Base-by-base conservation (phyloP, 2,888 invertebrate genomes). In the Spodoptera picta region DNA sequence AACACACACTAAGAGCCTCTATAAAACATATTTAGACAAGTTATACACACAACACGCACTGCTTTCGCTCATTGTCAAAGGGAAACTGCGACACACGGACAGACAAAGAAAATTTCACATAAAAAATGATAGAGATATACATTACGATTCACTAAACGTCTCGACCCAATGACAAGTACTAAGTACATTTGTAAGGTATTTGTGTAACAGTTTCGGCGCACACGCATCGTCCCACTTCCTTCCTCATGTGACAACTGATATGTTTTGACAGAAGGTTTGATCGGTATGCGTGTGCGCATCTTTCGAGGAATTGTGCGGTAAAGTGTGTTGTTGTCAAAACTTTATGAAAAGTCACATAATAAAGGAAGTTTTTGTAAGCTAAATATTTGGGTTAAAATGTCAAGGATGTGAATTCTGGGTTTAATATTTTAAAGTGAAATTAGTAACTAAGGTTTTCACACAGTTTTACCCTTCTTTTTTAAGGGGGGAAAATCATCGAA, bases 201-300 rank as follows among this genome's bases (percentile, higher is more conserved):
- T 60, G 60, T 61, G 60, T 61, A 70, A 58, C 57, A 60, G 60
- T 65, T 65, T 53, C 64, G 51, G 71, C 75, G 73, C 58, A 54
- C 71, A 59, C 73, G 75, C 73, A 75, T 53, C 52, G 75, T 42
- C 71, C 72, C 43, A 73, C 75, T 75, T 73, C 27, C 44, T 71
- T 70, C 71, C 71, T 61, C 56, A 52, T 47, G 3, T 56, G 43
- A n/a, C 71, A 65, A 55, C 46, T 51, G 36, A 71, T 55, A 50
- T 48, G 4, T 41, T 55, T 57, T 24, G 42, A 12, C 56, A 57
- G 59, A 64, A 75, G 71, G 49, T 60, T 49, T 23, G 65, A 65
- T 64, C 14, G 1, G n/a, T n/a, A n/a, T 2, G 27, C 27, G 12
- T 42, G 42, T 59, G 44, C 49, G 60, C 36, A 36, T 36, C 36